phyloP scores from a whole-genome alignment of 2,797 vertebrate species.

The Cyclopterus lumpus region DNA sequence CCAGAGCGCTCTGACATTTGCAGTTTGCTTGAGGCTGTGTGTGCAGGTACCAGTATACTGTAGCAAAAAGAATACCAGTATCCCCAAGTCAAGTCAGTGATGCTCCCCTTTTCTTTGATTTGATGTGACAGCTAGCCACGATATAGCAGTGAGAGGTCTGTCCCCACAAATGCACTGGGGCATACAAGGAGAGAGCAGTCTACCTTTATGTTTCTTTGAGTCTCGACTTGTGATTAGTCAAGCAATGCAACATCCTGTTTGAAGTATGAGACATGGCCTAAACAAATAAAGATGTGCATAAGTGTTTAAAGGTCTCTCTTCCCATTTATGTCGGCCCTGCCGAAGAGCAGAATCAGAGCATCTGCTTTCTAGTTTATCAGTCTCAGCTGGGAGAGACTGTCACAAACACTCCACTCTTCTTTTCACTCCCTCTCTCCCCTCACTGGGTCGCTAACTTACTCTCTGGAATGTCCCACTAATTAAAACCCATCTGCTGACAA shows the following conservation, averaged over 20 bases:
- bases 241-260: constrained; percentile 24
- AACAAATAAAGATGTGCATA: constrained; percentile 57
- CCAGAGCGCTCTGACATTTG: constrained; percentile 56
- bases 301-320: constrained; percentile 43
- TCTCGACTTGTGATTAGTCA: constrained; percentile 1
- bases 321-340: constrained; percentile 41
- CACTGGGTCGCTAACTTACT: constrained; percentile 60
- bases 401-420: constrained; percentile 60
- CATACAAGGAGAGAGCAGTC: not conserved
- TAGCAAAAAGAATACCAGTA: constrained; percentile 38
- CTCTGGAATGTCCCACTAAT: constrained; percentile 76
- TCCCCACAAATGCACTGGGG: constrained; percentile 22
- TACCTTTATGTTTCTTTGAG: constrained; percentile 16
- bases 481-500: constrained; percentile 67
- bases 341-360: constrained; percentile 63
- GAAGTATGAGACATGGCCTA: constrained; percentile 27
- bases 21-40: constrained; percentile 51
- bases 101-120: constrained; percentile 49
- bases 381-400: constrained; percentile 55
- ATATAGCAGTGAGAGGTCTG: constrained; percentile 37
- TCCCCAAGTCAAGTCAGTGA: constrained; percentile 41
- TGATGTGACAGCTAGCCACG: constrained; percentile 57
- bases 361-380: constrained; percentile 50
- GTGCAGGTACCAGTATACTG: constrained; percentile 42
- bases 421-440: constrained; percentile 41